phyloP scores from a whole-genome alignment of 2,888 invertebrate genomes.

The Muscina levida region DNA sequence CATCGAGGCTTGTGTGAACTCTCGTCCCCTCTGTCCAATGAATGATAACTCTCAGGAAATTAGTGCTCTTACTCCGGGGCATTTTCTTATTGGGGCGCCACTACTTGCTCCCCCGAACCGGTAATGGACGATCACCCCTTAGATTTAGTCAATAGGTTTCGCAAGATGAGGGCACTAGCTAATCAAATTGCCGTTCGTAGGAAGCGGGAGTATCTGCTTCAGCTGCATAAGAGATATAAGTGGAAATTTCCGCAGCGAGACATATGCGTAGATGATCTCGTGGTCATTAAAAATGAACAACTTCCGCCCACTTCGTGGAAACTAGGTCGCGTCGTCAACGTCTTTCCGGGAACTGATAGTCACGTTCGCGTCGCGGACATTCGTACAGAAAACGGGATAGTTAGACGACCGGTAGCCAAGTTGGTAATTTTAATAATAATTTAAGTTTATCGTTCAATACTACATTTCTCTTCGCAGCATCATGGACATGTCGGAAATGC shows the following conservation, averaged over 20 bases:
- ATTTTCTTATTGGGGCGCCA: too few relatives aligned
- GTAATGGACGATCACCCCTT: too few relatives aligned
- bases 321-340: slow-evolving; percentile 1
- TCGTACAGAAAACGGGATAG: background rate
- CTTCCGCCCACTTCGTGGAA: slow-evolving; percentile 3
- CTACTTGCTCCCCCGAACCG: too few relatives aligned
- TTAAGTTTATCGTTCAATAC: too few relatives aligned
- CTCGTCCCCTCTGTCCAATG: too few relatives aligned
- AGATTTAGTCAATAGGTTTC: too few relatives aligned
- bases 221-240: background rate
- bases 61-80: too few relatives aligned
- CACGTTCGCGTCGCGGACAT: slow-evolving; percentile 26
- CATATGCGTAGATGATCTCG: background rate
- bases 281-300: background rate
- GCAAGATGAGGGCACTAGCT: background rate
- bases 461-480: too few relatives aligned
- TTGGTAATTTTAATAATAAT: too few relatives aligned
- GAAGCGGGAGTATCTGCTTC: slow-evolving; percentile 13
- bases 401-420: too few relatives aligned
- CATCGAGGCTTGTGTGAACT: background rate
- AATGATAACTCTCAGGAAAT: too few relatives aligned
- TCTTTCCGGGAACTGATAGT: background rate
- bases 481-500: too few relatives aligned
- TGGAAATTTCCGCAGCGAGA: background rate
- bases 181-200: background rate